Evolutionary conservation across 1,140 invertebrate genomes (phyloP), one percentile per base, ranked within the genome.

Genomic region (Drosophila ambigua): DNA sequence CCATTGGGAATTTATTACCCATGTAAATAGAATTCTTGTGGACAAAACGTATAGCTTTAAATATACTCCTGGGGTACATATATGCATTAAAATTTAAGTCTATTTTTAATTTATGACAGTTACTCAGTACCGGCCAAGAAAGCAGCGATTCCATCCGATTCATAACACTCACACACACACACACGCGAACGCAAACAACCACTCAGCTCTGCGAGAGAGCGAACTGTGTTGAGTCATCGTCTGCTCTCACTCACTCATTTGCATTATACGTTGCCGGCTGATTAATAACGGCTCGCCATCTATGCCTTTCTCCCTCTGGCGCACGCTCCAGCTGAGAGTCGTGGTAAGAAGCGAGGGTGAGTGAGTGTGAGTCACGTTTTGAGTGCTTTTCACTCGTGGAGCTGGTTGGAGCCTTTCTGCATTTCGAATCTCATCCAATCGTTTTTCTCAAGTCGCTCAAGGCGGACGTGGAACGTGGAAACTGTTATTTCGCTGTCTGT

Each of bases 51-150:
- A 41, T 20, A 62, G 20, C 26, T 49, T 55, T 54, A 44, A 41
- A 61, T 57, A 52, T 57, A 54, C 28, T 31, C 43, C 13, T 39
- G 35, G 24, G 24, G 44, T 41, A 77, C 55, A 65, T 79, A 72
- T 66, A 68, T 54, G 71, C 64, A 71, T 75, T 61, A 46, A 85
- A 87, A 71, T 71, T 62, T 62, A 63, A 63, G 63, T 79, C 83
- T 88, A 88, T 88, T 88, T 88, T 88, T 88, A 88, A 89, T 89
- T 71, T 88, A 88, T 88, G 83, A 88, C 80, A 58, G 55, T 79
- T 79, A 77, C 66, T 77, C 81, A 23, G 69, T 79, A 79, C 82
- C 77, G 77, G 73, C 81, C 78, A 72, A 77, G 64, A 87, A 87
- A 80, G 77, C 49, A 43, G 60, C 80, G 35, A 11, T 8, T 39